Base-by-base conservation (phyloP, 2,888 invertebrate genomes). In the Chalcis sispes region DNA sequence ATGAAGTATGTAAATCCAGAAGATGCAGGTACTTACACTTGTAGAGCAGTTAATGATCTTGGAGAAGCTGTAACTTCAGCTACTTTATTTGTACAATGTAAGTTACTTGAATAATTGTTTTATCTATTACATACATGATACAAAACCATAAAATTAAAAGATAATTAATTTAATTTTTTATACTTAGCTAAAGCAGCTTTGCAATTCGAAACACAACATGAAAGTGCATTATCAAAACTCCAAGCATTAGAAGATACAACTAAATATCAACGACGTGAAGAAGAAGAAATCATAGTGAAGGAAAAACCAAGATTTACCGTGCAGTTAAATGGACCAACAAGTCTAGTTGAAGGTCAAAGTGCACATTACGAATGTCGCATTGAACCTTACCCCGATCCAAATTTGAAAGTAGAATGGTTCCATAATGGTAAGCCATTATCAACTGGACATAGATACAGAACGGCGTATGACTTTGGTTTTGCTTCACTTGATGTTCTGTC, bases 41-140 rank as follows among this genome's bases (percentile, higher is more conserved):
- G 98, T 87, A 93, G 97, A 74, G 98, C 98, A 48, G 91, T 93
- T 10, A 98, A 98, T 84, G 96, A 97, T 82, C 90, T 98, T 72
- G 98, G 98, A 72, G 96, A 98, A 90, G 98, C 98, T 20, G 95
- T 97, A 0, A 98, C 98, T 50, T 96, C 98, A 7, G 96, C 98
- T 8, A 96, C 97, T 1, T 90, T 99, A 15, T 93, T 94, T 83
- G 96, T 96, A 1, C 95, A 96, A 91, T 95, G 94, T 93, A 90
- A 92, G 93, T 91, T 54, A 32, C 32, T 32, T 32, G 3, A 32
- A 32, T 32, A 32, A 32, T 32, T 32, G 8, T 8, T 5, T 32
- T 15, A 8, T 42, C 15, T 8, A 42, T 13, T 42, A 8, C 42
- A 8, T 13, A 42, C 13, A 15, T 13, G 15, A 7, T 42, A 42